phyloP scores from a whole-genome alignment of 2,113 vertebrate genomes.

The Sitta europaea region DNA sequence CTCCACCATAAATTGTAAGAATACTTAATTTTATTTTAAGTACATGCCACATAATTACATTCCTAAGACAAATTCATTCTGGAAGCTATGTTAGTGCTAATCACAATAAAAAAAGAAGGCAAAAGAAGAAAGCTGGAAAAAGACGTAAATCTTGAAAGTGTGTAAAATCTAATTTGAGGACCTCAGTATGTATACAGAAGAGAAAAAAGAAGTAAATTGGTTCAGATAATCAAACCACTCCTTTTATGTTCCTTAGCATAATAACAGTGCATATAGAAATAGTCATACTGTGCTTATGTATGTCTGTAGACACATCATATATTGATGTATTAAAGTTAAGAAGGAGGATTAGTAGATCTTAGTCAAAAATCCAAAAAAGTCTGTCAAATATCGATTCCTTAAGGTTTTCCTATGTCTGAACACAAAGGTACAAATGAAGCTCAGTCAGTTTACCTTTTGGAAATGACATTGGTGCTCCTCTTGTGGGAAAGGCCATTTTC shows the following conservation, averaged over 20 bases:
- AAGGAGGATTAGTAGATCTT: not conserved
- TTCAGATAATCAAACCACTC: not conserved
- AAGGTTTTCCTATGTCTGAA: not conserved
- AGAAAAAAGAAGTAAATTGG: not conserved
- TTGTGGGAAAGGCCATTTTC: not conserved
- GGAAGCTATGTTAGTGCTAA: not conserved
- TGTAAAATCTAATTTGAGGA: not conserved
- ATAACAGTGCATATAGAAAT: not conserved
- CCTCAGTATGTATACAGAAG: not conserved
- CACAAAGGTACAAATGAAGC: not conserved
- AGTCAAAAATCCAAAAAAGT: not conserved
- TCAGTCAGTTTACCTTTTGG: not conserved
- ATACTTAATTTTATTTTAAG: not conserved
- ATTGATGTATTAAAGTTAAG: not conserved
- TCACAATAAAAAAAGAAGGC: not conserved
- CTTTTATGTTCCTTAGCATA: not conserved
- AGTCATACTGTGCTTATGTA: not conserved
- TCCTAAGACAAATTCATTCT: not conserved
- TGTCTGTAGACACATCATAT: no score
- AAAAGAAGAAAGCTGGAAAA: not conserved
- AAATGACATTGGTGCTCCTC: not conserved
- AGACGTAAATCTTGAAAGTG: not conserved
- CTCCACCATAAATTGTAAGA: not conserved
- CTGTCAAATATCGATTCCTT: not conserved
- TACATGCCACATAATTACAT: not conserved